A percentile compares a stretch with the other conserved stretches of the same genome.
Conservation (phyloP, 2,888 invertebrate species). For the Uloborus plumipes region DNA sequence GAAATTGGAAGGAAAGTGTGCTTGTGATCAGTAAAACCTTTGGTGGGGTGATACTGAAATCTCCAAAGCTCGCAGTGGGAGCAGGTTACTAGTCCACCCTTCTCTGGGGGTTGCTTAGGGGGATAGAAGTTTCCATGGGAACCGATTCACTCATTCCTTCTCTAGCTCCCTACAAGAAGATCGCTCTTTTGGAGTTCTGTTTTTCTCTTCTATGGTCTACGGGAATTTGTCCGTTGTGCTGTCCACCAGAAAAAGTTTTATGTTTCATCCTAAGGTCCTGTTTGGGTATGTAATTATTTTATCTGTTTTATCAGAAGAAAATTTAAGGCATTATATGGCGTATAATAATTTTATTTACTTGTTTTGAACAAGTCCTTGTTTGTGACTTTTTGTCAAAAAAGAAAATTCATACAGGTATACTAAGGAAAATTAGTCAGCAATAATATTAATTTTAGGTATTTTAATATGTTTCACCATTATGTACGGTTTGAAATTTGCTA, state of each 20-base stretch:
- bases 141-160: slow-evolving; percentile 5
- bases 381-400: too few species aligned
- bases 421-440: too few species aligned
- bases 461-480: too few species aligned
- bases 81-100: slow-evolving; percentile 4
- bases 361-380: too few species aligned
- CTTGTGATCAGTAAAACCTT: background rate
- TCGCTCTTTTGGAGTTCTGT: slow-evolving; percentile 12
- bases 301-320: too few species aligned
- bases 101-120: slow-evolving; percentile 1
- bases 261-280: background rate
- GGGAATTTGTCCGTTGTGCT: background rate
- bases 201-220: background rate
- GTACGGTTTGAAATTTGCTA: too few species aligned
- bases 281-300: background rate
- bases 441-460: too few species aligned
- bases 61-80: background rate
- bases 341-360: too few species aligned
- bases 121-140: slow-evolving; percentile 17
- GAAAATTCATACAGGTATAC: too few species aligned
- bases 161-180: background rate
- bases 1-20: slow-evolving; percentile 1
- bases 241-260: background rate
- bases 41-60: background rate
- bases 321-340: too few species aligned